phyloP scores from a whole-genome alignment of 2,113 vertebrate genomes.

The Zapus hudsonius region DNA sequence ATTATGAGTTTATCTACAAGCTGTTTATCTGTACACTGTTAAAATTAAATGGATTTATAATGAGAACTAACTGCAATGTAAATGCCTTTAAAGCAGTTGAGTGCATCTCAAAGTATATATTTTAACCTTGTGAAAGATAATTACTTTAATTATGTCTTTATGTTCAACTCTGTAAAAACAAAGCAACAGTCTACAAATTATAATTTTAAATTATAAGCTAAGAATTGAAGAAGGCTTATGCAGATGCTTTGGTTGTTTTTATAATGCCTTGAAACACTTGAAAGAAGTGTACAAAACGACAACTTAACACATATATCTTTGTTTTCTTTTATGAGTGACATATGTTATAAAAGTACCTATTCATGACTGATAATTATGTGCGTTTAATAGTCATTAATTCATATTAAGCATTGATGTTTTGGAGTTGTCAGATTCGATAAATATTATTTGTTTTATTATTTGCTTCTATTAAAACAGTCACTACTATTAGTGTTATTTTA shows the following conservation, averaged over 20 bases:
- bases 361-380: too few species aligned
- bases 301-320: too few species aligned
- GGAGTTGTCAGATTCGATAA: not conserved
- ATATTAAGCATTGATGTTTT: not conserved
- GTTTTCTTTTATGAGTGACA: too few species aligned
- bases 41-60: not conserved
- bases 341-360: too few species aligned
- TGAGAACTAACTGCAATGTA: not conserved
- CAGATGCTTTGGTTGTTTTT: not conserved
- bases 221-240: not conserved
- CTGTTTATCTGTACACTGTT: not conserved
- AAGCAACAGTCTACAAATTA: not conserved
- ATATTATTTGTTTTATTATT: not conserved
- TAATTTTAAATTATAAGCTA: not conserved
- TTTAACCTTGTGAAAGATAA: constrained; percentile 43
- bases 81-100: not conserved
- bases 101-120: not conserved
- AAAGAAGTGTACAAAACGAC: not conserved
- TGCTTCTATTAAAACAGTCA: not conserved
- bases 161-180: not conserved
- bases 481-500: not conserved
- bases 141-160: not conserved
- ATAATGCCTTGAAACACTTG: not conserved
- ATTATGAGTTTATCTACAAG: not conserved
- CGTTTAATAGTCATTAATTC: not conserved